phyloP scores from a whole-genome alignment of 1,140 invertebrate species.

The Rhysida immarginata region DNA sequence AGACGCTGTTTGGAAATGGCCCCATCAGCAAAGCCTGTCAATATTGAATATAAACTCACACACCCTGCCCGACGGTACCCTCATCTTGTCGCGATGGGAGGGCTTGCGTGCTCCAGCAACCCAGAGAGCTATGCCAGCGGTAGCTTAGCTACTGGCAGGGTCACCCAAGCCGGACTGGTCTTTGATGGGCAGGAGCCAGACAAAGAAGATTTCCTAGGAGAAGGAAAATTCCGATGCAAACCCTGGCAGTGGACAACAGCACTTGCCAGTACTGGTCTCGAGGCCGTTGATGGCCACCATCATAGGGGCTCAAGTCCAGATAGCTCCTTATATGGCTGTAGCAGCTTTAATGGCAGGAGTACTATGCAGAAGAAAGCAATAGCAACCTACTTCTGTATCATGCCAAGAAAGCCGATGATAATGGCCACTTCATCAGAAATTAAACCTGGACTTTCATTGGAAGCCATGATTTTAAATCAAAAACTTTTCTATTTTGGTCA shows the following conservation, averaged over 20 bases:
- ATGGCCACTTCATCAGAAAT: neutral
- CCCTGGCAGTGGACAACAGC: no score
- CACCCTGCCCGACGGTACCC: neutral
- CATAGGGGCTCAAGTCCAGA: no score
- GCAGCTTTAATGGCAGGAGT: neutral
- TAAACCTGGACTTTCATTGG: no score
- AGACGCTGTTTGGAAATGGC: no score
- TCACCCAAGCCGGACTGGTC: neutral
- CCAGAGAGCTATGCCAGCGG: neutral
- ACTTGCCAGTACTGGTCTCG: no score
- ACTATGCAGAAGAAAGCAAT: neutral
- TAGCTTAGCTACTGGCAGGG: neutral
- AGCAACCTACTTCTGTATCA: neutral
- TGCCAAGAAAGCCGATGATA: neutral
- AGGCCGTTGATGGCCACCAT: no score
- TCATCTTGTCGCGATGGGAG: neutral
- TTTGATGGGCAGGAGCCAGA: neutral
- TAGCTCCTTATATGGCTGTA: neutral
- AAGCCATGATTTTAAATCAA: no score
- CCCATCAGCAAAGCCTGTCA: no score
- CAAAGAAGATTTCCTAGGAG: no score
- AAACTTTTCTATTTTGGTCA: no score
- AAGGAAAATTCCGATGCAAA: no score
- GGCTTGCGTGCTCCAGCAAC: neutral
- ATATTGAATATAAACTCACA: no score